phyloP scores from a whole-genome alignment of 2,888 invertebrate genomes.

The Cetonia aurata region DNA sequence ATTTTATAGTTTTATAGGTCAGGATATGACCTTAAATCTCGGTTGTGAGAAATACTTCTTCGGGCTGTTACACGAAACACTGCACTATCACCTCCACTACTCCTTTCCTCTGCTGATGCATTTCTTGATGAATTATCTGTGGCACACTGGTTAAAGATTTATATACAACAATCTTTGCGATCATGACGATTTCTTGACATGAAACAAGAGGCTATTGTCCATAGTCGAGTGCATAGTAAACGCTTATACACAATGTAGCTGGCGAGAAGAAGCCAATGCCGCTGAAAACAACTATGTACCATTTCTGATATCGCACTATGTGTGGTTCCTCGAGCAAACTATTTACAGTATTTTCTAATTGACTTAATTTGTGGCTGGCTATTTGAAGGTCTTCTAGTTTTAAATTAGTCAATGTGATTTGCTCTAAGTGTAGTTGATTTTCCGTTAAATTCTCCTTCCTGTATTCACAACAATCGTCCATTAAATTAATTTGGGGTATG shows the following conservation, averaged over 20 bases:
- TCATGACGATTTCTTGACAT: background rate
- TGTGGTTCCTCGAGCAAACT: constrained; percentile 10
- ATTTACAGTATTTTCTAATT: background rate
- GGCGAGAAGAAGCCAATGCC: background rate
- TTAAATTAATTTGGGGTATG: constrained; percentile 1
- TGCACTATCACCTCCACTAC: too few species aligned
- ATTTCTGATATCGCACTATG: constrained; percentile 21
- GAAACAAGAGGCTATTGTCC: constrained; percentile 1
- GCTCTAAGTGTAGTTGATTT: constrained; percentile 6
- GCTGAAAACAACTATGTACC: constrained; percentile 3
- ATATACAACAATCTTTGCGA: constrained; percentile 5
- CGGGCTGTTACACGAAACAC: too few species aligned
- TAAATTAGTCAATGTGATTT: constrained; percentile 14
- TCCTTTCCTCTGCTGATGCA: background rate
- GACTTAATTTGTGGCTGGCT: constrained; percentile 10
- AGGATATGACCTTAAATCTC: too few species aligned
- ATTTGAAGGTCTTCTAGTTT: constrained; percentile 17
- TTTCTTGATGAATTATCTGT: background rate
- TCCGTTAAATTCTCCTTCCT: background rate
- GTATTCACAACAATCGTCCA: constrained; percentile 14
- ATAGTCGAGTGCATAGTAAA: background rate
- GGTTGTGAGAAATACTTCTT: too few species aligned
- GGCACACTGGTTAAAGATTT: constrained; percentile 10
- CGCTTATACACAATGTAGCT: constrained; percentile 1
- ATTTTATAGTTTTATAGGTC: too few species aligned